phyloP scores from a whole-genome alignment of 2,113 vertebrate genomes.

The Malaclemys terrapin region DNA sequence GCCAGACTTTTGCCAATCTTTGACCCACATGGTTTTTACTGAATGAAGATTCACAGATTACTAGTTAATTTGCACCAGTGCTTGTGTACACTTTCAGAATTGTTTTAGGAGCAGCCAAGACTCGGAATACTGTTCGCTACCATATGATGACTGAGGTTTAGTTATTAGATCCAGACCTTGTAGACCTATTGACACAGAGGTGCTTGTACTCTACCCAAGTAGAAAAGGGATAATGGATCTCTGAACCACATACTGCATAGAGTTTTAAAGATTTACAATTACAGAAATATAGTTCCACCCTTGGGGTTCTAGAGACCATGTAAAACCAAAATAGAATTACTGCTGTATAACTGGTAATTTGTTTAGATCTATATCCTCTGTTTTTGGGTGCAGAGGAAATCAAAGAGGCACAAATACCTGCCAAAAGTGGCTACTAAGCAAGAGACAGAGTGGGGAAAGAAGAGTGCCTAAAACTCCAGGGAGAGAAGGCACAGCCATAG shows the following conservation, averaged over 20 bases:
- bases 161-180: neutral
- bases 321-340: neutral
- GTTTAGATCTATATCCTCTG: neutral
- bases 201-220: neutral
- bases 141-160: neutral
- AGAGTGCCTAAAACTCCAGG: neutral
- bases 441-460: neutral
- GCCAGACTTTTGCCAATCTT: neutral
- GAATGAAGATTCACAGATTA: constrained; percentile 57
- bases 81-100: neutral
- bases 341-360: neutral
- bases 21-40: constrained; percentile 51
- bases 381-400: neutral
- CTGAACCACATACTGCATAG: neutral
- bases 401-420: neutral
- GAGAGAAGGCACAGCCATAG: neutral
- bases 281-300: neutral
- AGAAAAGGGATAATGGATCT: neutral
- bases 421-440: neutral
- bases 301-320: neutral
- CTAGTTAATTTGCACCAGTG: constrained; percentile 50
- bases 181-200: neutral
- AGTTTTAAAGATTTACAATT: neutral
- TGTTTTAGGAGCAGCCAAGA: constrained; percentile 37
- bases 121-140: constrained; percentile 18